Evolutionary conservation across 2,888 invertebrate genomes (phyloP).

Genomic region (Eilema griseolum): DNA sequence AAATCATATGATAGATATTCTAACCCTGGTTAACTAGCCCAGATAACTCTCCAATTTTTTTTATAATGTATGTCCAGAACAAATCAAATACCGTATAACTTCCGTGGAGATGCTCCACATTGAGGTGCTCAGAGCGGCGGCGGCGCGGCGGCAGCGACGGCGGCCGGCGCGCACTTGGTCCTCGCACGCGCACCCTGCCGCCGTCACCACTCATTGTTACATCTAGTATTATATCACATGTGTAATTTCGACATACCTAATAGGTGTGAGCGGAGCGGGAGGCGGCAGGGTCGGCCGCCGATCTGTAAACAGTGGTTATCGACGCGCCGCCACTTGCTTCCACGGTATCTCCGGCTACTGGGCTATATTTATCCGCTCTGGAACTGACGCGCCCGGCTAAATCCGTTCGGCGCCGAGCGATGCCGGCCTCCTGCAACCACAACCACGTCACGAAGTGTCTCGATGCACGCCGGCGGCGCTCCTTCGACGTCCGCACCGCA

Average conservation of each 20-base stretch:
- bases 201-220: slow-evolving; percentile 66
- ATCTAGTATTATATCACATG: slow-evolving; percentile 68
- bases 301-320: slow-evolving; percentile 85
- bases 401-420: slow-evolving; percentile 83
- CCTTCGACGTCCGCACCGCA: slow-evolving; percentile 60
- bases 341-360: slow-evolving; percentile 80
- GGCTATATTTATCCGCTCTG: slow-evolving; percentile 84
- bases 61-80: slow-evolving; percentile 55
- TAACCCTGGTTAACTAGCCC: slow-evolving; percentile 9
- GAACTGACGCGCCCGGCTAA: slow-evolving; percentile 83
- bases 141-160: slow-evolving; percentile 26
- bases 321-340: slow-evolving; percentile 84
- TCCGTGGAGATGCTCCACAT: slow-evolving; percentile 50
- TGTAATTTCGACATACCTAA: slow-evolving; percentile 78
- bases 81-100: slow-evolving; percentile 53
- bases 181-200: slow-evolving; percentile 53
- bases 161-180: slow-evolving; percentile 30
- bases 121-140: slow-evolving; percentile 21
- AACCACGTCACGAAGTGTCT: slow-evolving; percentile 81
- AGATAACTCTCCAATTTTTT: slow-evolving; percentile 34
- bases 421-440: slow-evolving; percentile 85
- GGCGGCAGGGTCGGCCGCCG: slow-evolving; percentile 82
- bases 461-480: slow-evolving; percentile 63
- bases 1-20: slow-evolving; percentile 3
- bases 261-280: slow-evolving; percentile 78